These are phyloP conservation scores for Bombus confusus DNA, from an alignment of 1,140 invertebrate species.

Conservation along the genomic window DNA sequence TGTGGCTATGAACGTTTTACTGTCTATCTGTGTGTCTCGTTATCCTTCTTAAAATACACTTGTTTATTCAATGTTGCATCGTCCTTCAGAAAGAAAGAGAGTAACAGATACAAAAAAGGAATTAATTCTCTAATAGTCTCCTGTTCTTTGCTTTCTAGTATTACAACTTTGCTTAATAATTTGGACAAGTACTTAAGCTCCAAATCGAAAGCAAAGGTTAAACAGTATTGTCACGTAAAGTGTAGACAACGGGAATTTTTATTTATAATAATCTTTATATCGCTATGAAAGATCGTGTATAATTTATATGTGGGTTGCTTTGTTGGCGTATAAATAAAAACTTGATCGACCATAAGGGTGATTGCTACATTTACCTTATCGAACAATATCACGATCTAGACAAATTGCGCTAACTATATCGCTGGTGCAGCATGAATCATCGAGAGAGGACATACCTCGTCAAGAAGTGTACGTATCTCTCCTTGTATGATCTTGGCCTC, in stretches of 20 bases:
- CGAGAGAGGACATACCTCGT: constrained; percentile 82
- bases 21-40: not conserved
- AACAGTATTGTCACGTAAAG: too few species aligned
- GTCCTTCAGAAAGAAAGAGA: not conserved
- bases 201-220: not conserved
- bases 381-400: constrained; percentile 24
- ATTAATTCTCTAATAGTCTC: not conserved
- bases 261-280: not conserved
- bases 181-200: too few species aligned
- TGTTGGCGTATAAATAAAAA: not conserved
- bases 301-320: not conserved
- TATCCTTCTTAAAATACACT: constrained; percentile 4
- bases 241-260: not conserved
- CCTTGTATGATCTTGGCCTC: constrained; percentile 86
- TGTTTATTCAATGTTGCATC: not conserved
- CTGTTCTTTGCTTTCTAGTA: not conserved
- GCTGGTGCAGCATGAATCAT: constrained; percentile 24
- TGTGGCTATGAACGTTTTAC: not conserved
- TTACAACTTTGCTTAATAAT: not conserved
- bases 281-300: not conserved
- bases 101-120: not conserved
- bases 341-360: not conserved
- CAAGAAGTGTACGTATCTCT: constrained; percentile 87
- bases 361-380: constrained; percentile 24
- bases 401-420: not conserved